phyloP scores from a whole-genome alignment of 2,888 invertebrate species.

The Elysia crispata region DNA sequence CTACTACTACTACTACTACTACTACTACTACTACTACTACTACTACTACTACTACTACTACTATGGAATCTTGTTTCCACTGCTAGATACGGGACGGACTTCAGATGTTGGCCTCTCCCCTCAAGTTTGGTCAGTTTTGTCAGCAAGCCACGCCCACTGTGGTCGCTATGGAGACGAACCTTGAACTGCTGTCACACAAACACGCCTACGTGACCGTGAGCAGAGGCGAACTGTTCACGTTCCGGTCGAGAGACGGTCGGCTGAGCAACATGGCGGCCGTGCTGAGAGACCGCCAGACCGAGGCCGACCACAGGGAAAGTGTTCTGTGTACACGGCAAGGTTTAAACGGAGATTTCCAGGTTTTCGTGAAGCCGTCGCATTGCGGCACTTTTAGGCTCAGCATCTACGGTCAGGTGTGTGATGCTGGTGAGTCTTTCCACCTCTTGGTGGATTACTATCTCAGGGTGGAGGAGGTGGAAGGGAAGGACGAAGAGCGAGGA shows the following conservation, averaged over 20 bases:
- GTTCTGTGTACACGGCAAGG: not conserved
- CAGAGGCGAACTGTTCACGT: not conserved
- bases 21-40: too few relatives aligned
- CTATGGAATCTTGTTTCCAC: not conserved
- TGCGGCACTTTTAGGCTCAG: not conserved
- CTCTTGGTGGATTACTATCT: not conserved
- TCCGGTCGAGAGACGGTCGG: not conserved
- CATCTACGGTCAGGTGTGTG: not conserved
- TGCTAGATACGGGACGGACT: not conserved
- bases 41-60: too few relatives aligned
- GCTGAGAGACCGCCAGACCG: not conserved
- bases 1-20: too few relatives aligned
- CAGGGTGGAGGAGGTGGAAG: not conserved
- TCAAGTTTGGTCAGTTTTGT: conserved; percentile 1
- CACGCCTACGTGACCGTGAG: conserved; percentile 1
- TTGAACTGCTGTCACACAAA: not conserved
- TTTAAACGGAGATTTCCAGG: not conserved
- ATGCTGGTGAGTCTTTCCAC: not conserved
- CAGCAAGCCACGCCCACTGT: not conserved
- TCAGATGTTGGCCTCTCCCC: not conserved
- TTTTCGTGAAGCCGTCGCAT: not conserved
- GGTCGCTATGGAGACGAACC: not conserved
- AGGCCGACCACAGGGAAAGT: not conserved
- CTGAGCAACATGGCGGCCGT: not conserved
- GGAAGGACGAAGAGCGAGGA: too few relatives aligned